Conservation (phyloP, 2,888 invertebrate species). For the Scrobipalpa costella region DNA sequence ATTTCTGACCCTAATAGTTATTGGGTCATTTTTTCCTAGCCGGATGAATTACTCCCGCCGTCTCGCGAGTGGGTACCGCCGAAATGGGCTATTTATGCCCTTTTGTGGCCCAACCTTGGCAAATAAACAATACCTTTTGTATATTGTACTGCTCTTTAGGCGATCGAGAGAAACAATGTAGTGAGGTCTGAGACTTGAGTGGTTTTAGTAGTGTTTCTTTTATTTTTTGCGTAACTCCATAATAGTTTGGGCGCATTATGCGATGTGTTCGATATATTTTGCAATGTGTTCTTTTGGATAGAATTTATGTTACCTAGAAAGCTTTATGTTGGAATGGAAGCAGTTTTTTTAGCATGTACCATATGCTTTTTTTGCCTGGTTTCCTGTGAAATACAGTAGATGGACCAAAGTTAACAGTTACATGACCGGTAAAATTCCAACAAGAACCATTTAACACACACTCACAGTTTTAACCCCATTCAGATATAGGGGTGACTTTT, state of each 20-base stretch:
- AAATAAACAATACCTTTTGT: slow-evolving; percentile 55
- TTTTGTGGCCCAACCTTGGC: slow-evolving; percentile 53
- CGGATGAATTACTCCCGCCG: slow-evolving; percentile 64
- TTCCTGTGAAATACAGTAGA: no score
- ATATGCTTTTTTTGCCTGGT: no score
- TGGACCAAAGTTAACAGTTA: no score
- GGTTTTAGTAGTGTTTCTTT: not conserved
- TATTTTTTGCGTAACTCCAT: not conserved
- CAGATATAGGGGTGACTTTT: no score
- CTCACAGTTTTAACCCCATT: no score
- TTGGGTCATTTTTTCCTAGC: slow-evolving; percentile 56
- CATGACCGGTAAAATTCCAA: no score
- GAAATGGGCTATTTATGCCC: slow-evolving; percentile 61
- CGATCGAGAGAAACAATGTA: slow-evolving; percentile 21
- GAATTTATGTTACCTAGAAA: no score
- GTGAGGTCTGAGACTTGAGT: slow-evolving; percentile 3
- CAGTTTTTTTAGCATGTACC: no score
- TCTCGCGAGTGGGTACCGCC: slow-evolving; percentile 61
- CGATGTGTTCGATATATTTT: not conserved
- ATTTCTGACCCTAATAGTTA: slow-evolving; percentile 44
- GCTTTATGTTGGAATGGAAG: no score
- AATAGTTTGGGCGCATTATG: not conserved
- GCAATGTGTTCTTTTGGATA: no score
- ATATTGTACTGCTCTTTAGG: slow-evolving; percentile 26
- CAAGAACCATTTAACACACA: no score